Evolutionary conservation across 2,888 invertebrate species (phyloP).

Genomic region (Cantharis lateralis): DNA sequence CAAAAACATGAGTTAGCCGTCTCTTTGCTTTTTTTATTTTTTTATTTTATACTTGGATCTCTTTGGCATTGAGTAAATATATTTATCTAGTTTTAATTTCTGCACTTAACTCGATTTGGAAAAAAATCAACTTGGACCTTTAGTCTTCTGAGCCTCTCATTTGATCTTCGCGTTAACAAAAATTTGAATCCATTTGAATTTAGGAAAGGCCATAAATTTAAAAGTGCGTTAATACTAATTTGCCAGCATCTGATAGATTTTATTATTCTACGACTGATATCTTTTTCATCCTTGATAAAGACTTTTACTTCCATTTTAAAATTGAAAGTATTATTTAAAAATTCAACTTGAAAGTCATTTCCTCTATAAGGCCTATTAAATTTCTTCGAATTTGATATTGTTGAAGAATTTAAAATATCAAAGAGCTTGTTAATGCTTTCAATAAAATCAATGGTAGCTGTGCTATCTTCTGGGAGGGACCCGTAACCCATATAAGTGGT

Average conservation of each 20-base stretch:
- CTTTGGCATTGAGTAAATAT: too few species aligned
- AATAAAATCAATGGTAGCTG: conserved; percentile 27
- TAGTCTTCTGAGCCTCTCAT: too few species aligned
- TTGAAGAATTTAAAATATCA: conserved; percentile 36
- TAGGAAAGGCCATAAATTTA: conserved; percentile 29
- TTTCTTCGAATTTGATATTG: conserved; percentile 7
- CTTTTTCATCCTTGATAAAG: background rate
- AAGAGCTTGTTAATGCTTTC: conserved; percentile 36
- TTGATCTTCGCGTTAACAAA: conserved; percentile 30
- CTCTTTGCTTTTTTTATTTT: too few species aligned
- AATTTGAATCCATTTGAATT: conserved; percentile 23
- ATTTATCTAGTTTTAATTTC: too few species aligned
- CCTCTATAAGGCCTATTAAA: conserved; percentile 12
- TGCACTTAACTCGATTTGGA: conserved; percentile 28
- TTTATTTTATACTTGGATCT: too few species aligned
- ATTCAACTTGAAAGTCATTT: conserved; percentile 17
- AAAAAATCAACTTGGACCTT: conserved; percentile 32
- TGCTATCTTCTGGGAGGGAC: conserved; percentile 20
- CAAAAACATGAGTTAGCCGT: too few species aligned
- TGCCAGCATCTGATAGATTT: conserved; percentile 26
- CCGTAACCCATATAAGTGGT: conserved; percentile 25
- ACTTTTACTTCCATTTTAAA: conserved; percentile 12
- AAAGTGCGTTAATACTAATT: conserved; percentile 28
- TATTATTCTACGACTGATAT: conserved; percentile 27
- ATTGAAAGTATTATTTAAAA: conserved; percentile 28